Percentiles rank a stretch among this genome's conserved stretches.
These are phyloP conservation scores for Intellagama lesueurii DNA, from an alignment of 2,797 vertebrate genomes.

Conservation along the genomic window DNA sequence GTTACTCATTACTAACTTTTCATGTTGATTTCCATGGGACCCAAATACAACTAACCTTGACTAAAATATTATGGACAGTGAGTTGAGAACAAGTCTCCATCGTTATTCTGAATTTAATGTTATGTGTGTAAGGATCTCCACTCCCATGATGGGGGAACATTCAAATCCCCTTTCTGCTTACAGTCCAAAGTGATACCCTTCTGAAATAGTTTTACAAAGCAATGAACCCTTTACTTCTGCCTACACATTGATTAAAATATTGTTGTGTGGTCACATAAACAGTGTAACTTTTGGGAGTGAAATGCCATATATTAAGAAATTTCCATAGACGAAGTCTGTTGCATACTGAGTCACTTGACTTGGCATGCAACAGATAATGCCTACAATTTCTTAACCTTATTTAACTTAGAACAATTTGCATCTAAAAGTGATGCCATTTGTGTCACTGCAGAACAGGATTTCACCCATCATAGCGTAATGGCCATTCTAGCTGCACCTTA, in stretches of 20 bases:
- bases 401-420: no score
- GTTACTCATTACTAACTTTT: neutral
- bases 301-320: no score
- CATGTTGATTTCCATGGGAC: neutral
- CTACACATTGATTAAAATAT: neutral
- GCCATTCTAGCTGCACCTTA: neutral
- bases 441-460: no score
- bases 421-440: no score
- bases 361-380: no score
- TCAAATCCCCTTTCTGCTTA: neutral
- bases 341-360: no score
- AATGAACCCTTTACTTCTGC: neutral
- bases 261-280: no score
- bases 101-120: neutral
- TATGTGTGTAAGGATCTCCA: neutral
- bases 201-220: neutral
- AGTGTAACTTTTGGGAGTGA: no score
- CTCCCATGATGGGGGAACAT: neutral
- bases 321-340: no score
- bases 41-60: neutral
- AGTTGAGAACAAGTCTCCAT: neutral
- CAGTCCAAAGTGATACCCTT: neutral
- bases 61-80: neutral
- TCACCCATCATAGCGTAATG: neutral
- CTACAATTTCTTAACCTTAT: no score